Evolutionary conservation across 1,140 invertebrate species (phyloP).

Genomic region (Lamellibrachia luymesi): DNA sequence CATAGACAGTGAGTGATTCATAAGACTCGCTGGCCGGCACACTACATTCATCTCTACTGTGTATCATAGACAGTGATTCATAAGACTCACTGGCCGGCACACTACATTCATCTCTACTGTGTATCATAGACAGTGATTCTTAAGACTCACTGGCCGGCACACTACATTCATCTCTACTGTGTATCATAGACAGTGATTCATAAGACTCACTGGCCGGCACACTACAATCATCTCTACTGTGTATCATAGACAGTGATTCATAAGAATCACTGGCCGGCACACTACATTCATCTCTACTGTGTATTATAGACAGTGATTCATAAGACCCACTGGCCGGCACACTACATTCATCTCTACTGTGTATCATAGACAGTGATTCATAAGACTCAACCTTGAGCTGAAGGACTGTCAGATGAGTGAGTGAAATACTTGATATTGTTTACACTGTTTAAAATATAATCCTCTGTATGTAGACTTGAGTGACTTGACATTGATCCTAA

Average conservation of each 20-base stretch:
- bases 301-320: neutral
- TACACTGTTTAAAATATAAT: neutral
- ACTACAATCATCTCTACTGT: neutral
- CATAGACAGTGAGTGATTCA: neutral
- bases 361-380: neutral
- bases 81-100: neutral
- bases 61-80: neutral
- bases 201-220: neutral
- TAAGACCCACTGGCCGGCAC: neutral
- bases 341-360: neutral
- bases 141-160: neutral
- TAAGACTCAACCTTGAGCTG: neutral
- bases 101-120: neutral
- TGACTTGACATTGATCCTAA: neutral
- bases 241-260: neutral
- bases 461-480: neutral
- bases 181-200: neutral
- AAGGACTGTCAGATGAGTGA: neutral
- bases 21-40: neutral
- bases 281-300: neutral
- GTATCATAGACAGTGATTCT: neutral
- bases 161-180: neutral
- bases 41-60: neutral
- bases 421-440: neutral
- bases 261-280: neutral